Percentiles rank a stretch among this genome's conserved stretches.
Conservation (phyloP, 2,113 vertebrate species). For the Anoplopoma fimbria region DNA sequence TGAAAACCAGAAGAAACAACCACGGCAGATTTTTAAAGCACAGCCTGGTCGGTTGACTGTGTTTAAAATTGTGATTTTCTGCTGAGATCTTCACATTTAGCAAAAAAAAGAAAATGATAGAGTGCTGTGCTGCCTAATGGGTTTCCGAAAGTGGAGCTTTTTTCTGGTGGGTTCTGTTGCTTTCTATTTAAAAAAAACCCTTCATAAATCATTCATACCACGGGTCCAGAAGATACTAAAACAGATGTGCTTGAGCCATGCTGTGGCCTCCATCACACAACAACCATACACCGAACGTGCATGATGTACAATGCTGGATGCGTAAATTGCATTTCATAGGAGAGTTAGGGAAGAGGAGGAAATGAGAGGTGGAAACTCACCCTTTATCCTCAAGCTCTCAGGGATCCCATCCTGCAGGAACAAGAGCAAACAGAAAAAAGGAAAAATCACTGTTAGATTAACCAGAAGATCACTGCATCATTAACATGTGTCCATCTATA, state of each 20-base stretch:
- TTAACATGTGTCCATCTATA: slow-evolving; percentile 2
- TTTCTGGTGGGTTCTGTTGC: background rate
- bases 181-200: background rate
- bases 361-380: slow-evolving; percentile 71
- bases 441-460: slow-evolving; percentile 36
- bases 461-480: background rate
- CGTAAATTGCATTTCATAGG: background rate
- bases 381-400: slow-evolving; percentile 79
- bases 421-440: slow-evolving; percentile 42
- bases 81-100: background rate
- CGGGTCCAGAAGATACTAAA: background rate
- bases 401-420: slow-evolving; percentile 80
- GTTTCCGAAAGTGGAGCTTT: slow-evolving; percentile 18
- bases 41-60: background rate
- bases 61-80: slow-evolving; percentile 10
- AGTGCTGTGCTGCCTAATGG: background rate
- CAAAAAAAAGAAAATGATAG: background rate
- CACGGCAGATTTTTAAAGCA: background rate
- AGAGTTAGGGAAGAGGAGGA: background rate
- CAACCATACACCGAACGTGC: background rate
- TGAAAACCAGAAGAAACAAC: background rate
- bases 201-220: background rate
- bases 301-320: background rate
- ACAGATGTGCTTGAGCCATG: background rate
- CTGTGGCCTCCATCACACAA: background rate